phyloP scores from a whole-genome alignment of 2,888 invertebrate species.

The Eutolmus rufibarbis region DNA sequence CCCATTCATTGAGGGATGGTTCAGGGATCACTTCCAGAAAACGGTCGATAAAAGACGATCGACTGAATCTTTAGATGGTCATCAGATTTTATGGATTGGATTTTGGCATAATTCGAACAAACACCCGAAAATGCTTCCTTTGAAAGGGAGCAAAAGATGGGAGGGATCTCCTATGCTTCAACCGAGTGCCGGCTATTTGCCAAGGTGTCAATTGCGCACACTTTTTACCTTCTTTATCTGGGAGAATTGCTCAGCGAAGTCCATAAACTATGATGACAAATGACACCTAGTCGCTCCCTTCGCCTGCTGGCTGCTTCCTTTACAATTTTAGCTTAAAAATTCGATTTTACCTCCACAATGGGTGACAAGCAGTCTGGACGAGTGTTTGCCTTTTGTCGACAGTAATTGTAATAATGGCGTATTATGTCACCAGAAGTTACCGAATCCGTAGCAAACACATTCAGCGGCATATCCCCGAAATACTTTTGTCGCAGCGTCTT shows the following conservation, averaged over 20 bases:
- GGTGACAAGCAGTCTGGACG: neutral
- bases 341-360: constrained; percentile 16
- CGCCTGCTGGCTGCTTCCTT: neutral
- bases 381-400: constrained; percentile 14
- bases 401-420: constrained; percentile 30
- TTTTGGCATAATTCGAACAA: constrained; percentile 25
- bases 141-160: neutral
- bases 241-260: neutral
- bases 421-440: constrained; percentile 38
- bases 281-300: constrained; percentile 23
- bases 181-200: constrained; percentile 25
- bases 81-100: constrained; percentile 22
- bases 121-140: neutral
- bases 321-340: constrained; percentile 14
- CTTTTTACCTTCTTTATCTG: constrained; percentile 1
- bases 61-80: constrained; percentile 12
- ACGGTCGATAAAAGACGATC: constrained; percentile 29
- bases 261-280: constrained; percentile 46
- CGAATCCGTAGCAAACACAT: neutral
- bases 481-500: neutral
- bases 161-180: neutral
- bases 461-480: neutral
- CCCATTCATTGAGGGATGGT: constrained; percentile 42
- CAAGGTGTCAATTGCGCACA: constrained; percentile 39
- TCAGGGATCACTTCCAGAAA: neutral